A percentile compares a stretch with the other conserved stretches of the same genome.
phyloP scores from a whole-genome alignment of 1,140 invertebrate species.

The Formica exsecta region DNA sequence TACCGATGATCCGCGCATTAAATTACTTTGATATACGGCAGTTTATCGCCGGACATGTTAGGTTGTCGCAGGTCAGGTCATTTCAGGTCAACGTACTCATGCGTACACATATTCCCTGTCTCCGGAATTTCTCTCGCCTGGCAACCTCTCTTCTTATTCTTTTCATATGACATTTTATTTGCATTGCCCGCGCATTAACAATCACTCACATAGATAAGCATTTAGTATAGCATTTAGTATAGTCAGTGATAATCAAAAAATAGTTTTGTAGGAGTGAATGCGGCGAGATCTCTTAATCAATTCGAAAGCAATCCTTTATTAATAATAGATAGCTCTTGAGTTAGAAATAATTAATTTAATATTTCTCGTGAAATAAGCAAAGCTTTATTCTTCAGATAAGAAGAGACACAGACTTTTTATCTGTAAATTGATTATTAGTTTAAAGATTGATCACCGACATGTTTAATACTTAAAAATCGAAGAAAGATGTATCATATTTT shows the following conservation, averaged over 20 bases:
- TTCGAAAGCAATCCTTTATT: not conserved
- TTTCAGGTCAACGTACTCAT: conserved; percentile 80
- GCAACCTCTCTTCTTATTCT: conserved; percentile 11
- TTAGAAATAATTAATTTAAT: not conserved
- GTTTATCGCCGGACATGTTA: conserved; percentile 79
- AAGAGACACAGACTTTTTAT: not conserved
- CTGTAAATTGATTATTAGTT: not conserved
- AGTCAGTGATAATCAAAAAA: conserved; percentile 5
- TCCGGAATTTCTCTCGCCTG: conserved; percentile 38
- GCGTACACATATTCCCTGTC: conserved; percentile 23
- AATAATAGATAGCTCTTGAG: not conserved
- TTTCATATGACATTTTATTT: conserved; percentile 38
- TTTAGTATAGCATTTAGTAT: not conserved
- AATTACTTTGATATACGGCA: conserved; percentile 80
- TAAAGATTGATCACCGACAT: not conserved
- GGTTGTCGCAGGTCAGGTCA: conserved; percentile 83
- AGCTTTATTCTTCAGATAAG: too few relatives aligned
- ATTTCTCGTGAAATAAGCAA: not conserved
- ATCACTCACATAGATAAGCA: conserved; percentile 3
- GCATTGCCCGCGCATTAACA: not conserved
- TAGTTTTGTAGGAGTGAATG: not conserved
- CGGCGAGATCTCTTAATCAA: not conserved
- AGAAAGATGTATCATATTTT: not conserved
- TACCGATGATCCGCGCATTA: conserved; percentile 71
- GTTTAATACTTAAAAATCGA: not conserved